phyloP scores from a whole-genome alignment of 2,113 vertebrate genomes.

The Rhineura floridana region DNA sequence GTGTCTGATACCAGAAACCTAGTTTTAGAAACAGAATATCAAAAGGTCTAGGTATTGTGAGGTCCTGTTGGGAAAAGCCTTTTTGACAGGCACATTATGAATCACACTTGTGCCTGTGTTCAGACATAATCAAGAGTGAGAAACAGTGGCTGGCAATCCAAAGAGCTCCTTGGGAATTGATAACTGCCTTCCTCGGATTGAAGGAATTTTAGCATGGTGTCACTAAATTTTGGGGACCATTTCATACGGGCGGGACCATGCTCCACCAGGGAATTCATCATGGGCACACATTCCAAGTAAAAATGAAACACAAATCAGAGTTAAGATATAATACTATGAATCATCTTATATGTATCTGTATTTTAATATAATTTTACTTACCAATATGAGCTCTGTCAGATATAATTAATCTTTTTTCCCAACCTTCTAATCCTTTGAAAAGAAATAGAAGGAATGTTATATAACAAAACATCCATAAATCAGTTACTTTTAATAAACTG shows the following conservation, averaged over 20 bases:
- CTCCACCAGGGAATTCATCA: no score
- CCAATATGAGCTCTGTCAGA: conserved; percentile 98
- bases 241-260: no score
- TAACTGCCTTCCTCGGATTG: no score
- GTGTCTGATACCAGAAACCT: not conserved
- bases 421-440: conserved; percentile 89
- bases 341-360: not conserved
- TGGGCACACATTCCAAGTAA: no score
- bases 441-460: conserved; percentile 30
- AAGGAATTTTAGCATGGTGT: no score
- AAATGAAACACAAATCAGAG: conserved; percentile 67
- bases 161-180: not conserved
- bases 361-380: conserved; percentile 68
- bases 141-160: not conserved
- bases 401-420: conserved; percentile 95
- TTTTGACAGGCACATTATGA: not conserved
- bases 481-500: not conserved
- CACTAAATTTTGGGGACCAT: no score
- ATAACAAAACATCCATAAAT: conserved; percentile 16
- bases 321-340: not conserved
- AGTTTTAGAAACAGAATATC: not conserved
- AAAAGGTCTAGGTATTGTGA: not conserved
- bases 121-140: not conserved
- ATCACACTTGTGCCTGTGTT: not conserved
- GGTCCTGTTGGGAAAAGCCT: not conserved